Evolutionary conservation across 2,888 invertebrate genomes (phyloP), one percentile per base, ranked within the genome.

Genomic region (Achlya flavicornis): DNA sequence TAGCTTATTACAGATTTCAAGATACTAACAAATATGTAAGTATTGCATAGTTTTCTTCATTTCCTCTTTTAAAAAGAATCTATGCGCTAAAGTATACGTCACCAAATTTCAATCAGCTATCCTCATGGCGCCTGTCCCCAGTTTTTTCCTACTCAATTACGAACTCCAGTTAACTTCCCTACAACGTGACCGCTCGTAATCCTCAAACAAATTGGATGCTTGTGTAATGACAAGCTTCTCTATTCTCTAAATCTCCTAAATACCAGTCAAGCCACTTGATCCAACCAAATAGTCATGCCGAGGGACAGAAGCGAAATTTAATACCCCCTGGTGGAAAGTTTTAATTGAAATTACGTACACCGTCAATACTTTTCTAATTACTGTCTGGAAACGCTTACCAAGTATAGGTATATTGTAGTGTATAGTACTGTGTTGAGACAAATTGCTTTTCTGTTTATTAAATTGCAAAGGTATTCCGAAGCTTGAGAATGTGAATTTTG

Each of bases 271-370:
- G 57, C 62, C 61, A 61, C 67, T 62, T 63, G 61, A 69, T 64
- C 64, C 68, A 57, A 58, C 64, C 61, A 64, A 71, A 71, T 66
- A 75, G 70, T 70, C 63, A 69, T 64, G 65, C 71, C 65, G 10
- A 63, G n/a, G 67, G 43, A 60, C 62, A 64, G 64, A 71, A 74
- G 66, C 69, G 66, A 76, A 79, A 79, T 80, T 79, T 71, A 75
- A 80, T 77, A 75, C 64, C 65, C 64, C 57, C 62, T 69, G 63
- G 64, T 58, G 65, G 33, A 63, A 89, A 88, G 77, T 89, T 88
- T 87, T 86, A 87, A 89, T 89, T 86, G 85, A 86, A 84, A 85
- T 76, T 72, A 82, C 78, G 72, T 79, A 67, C 65, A 64, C 72
- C 70, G 76, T 70, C 78, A 70, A 79, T 87, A 83, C 83, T 86